phyloP scores from a whole-genome alignment of 1,140 invertebrate species.

The Vollenhovia emeryi region DNA sequence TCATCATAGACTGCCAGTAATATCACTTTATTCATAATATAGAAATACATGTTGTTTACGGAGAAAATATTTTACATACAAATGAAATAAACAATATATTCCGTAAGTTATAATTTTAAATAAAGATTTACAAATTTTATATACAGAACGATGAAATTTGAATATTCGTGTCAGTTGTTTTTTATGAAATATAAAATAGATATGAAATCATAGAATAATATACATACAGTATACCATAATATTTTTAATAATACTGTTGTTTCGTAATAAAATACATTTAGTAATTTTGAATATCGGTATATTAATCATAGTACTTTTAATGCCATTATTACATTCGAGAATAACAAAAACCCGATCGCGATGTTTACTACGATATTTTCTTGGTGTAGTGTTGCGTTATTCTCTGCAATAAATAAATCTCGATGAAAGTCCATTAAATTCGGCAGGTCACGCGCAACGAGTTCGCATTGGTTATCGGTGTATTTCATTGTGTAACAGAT shows the following conservation, averaged over 20 bases:
- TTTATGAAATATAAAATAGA: too few relatives aligned
- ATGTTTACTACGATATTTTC: not conserved
- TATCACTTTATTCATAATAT: not conserved
- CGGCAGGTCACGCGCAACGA: not conserved
- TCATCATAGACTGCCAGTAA: not conserved
- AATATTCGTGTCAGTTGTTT: too few relatives aligned
- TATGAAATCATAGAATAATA: not conserved
- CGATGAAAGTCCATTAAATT: constrained; percentile 7
- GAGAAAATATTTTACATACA: not conserved
- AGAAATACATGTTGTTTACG: not conserved
- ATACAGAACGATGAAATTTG: not conserved
- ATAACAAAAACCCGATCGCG: not conserved
- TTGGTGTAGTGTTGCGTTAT: not conserved
- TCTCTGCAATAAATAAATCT: not conserved
- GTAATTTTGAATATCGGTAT: not conserved
- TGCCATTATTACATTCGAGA: too few relatives aligned
- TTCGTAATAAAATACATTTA: not conserved
- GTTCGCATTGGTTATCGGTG: not conserved
- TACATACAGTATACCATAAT: too few relatives aligned
- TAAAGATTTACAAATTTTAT: not conserved
- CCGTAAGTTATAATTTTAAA: not conserved
- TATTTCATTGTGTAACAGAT: constrained; percentile 16
- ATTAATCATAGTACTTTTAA: not conserved
- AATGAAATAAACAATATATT: not conserved
- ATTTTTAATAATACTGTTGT: not conserved